Conservation (phyloP, 2,113 vertebrate species). For the Ifrita kowaldi region DNA sequence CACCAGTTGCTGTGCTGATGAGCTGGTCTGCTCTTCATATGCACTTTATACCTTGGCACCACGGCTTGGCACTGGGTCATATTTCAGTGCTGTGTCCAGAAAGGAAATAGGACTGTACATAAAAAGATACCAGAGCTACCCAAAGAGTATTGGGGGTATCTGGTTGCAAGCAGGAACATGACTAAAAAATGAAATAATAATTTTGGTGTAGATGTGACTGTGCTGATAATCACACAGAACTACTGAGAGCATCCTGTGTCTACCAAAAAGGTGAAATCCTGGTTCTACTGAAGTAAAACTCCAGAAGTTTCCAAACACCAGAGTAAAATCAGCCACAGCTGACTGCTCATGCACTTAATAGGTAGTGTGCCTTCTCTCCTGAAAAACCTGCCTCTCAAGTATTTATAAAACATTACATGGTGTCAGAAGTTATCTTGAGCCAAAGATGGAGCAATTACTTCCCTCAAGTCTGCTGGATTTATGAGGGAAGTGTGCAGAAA, state of each 20-base stretch:
- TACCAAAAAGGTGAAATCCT: neutral
- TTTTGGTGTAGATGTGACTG: neutral
- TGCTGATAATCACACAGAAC: neutral
- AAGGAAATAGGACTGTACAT: neutral
- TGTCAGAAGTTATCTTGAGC: conserved; percentile 23
- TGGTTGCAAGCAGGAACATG: neutral
- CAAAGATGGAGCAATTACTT: conserved; percentile 15
- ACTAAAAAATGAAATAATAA: neutral
- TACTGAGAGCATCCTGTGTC: neutral
- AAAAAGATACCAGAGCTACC: neutral
- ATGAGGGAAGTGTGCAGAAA: neutral
- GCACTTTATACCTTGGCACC: neutral
- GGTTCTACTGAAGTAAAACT: neutral
- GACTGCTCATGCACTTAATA: neutral
- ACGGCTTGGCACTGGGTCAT: neutral
- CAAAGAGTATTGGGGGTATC: neutral
- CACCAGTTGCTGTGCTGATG: neutral
- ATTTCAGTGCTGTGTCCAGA: neutral
- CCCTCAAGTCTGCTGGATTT: neutral
- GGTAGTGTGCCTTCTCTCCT: neutral
- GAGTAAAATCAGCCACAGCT: neutral
- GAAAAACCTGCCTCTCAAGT: neutral
- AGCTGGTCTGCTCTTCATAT: neutral
- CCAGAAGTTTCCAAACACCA: neutral
- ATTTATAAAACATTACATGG: conserved; percentile 16